A percentile compares a stretch with the other conserved stretches of the same genome.
phyloP scores from a whole-genome alignment of 1,140 invertebrate genomes.

The Trichonephila inaurata region DNA sequence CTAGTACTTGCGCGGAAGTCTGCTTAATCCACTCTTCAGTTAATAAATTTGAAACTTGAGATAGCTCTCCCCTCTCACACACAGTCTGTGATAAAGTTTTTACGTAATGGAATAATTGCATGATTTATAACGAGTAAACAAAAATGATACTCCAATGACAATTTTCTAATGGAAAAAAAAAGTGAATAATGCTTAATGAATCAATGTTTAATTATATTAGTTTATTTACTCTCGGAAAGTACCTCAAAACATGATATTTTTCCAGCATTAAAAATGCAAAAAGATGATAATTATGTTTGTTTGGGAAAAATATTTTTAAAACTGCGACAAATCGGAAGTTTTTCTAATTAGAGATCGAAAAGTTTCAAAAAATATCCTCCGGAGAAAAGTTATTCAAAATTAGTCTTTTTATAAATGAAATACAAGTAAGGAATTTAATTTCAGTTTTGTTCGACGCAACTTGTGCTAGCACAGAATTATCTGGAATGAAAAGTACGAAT shows the following conservation, averaged over 20 bases:
- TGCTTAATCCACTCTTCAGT: slow-evolving; percentile 60
- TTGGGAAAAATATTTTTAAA: slow-evolving; percentile 18
- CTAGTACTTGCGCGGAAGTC: neutral
- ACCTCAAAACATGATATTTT: neutral
- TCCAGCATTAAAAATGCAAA: slow-evolving; percentile 61
- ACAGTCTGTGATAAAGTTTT: slow-evolving; percentile 17
- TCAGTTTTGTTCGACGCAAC: neutral
- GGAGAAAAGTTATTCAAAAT: slow-evolving; percentile 35
- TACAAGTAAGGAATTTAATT: neutral
- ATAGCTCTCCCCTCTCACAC: neutral
- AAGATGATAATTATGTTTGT: slow-evolving; percentile 61
- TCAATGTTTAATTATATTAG: slow-evolving; percentile 59
- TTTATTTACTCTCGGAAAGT: neutral
- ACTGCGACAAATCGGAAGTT: neutral
- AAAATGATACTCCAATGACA: slow-evolving; percentile 43
- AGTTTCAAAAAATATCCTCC: slow-evolving; percentile 41
- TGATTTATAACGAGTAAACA: slow-evolving; percentile 65
- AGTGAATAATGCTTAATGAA: slow-evolving; percentile 36
- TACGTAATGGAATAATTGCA: slow-evolving; percentile 57
- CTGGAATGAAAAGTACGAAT: neutral
- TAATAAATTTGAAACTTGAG: slow-evolving; percentile 56
- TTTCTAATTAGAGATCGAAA: slow-evolving; percentile 52
- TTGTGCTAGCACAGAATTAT: neutral
- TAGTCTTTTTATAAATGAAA: slow-evolving; percentile 32
- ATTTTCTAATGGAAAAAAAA: neutral